Conservation (phyloP, 2,113 vertebrate genomes). For the Orientallactaga bullata region DNA sequence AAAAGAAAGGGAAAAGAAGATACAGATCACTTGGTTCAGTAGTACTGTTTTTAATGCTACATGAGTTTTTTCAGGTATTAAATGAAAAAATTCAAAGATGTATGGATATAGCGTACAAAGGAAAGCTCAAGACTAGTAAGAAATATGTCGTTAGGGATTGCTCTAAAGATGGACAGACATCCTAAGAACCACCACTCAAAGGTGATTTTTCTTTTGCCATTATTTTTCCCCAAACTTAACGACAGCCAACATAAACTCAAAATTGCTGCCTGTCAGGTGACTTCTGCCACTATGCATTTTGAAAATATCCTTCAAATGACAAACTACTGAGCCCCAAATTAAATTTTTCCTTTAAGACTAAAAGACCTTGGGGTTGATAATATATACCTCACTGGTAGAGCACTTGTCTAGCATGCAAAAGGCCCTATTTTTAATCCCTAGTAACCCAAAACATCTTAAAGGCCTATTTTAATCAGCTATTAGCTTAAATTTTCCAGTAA, state of each 20-base stretch:
- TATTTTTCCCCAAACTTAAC: constrained; percentile 58
- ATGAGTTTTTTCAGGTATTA: constrained; percentile 38
- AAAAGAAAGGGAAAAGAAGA: constrained; percentile 73
- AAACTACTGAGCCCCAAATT: constrained; percentile 39
- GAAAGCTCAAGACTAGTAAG: constrained; percentile 3
- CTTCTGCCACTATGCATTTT: constrained; percentile 33
- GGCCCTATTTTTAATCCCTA: background rate
- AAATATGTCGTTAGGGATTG: background rate
- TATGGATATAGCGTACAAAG: background rate
- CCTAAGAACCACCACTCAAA: constrained; percentile 1
- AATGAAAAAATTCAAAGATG: constrained; percentile 50
- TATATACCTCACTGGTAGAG: background rate
- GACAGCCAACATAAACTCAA: constrained; percentile 51
- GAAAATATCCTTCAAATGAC: constrained; percentile 56
- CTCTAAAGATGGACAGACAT: constrained; percentile 40
- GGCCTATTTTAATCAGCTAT: constrained; percentile 36
- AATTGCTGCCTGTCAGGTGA: constrained; percentile 39
- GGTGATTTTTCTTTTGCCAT: constrained; percentile 21
- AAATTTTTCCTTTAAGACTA: constrained; percentile 43
- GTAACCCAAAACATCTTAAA: background rate
- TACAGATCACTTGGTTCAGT: constrained; percentile 28
- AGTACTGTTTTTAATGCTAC: constrained; percentile 56
- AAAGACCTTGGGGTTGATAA: background rate
- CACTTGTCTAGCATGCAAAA: background rate
- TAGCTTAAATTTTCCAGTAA: constrained; percentile 55